These are phyloP conservation scores for Serripes groenlandicus DNA, from an alignment of 2,888 invertebrate genomes.

Conservation along the genomic window DNA sequence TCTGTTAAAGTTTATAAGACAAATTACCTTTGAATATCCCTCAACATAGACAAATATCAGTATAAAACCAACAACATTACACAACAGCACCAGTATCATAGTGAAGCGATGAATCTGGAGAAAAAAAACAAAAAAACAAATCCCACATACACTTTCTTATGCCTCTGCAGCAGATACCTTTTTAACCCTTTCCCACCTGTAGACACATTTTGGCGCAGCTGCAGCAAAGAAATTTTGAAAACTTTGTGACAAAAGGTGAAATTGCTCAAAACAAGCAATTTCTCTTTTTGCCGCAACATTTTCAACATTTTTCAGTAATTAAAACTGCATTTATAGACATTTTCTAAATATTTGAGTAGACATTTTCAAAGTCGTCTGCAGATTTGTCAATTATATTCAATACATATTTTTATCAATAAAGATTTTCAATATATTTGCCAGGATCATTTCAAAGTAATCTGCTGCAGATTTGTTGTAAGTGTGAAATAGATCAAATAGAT, in stretches of 20 bases:
- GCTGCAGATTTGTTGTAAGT: no score
- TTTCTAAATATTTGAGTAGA: no score
- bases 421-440: no score
- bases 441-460: no score
- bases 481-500: no score
- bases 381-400: no score
- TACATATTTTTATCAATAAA: no score
- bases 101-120: constrained; percentile 56
- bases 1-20: no score
- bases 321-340: no score
- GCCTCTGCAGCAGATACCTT: background rate
- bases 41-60: constrained; percentile 63
- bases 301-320: no score
- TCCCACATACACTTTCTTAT: background rate
- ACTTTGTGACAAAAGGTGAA: background rate
- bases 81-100: constrained; percentile 50
- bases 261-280: background rate
- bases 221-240: background rate
- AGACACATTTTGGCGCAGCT: background rate
- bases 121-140: background rate
- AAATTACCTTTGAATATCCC: constrained; percentile 53
- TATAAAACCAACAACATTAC: constrained; percentile 48
- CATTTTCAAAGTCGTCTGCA: no score
- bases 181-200: background rate
- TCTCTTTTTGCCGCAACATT: background rate